Percentiles rank a stretch among this genome's conserved stretches.
Conservation (phyloP, 2,888 invertebrate genomes). For the Exocentrus adspersus region DNA sequence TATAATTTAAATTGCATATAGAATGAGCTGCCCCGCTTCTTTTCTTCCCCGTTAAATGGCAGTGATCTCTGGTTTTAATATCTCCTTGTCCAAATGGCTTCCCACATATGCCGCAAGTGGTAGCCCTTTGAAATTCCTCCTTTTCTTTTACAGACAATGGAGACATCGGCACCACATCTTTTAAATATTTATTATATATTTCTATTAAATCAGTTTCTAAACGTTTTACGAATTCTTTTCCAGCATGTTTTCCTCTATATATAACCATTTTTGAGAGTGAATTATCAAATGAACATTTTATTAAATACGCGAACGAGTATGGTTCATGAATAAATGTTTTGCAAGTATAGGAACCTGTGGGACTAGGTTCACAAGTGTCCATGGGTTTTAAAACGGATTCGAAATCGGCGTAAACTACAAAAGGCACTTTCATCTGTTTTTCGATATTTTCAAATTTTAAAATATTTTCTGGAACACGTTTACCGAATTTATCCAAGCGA, state of each 20-base stretch:
- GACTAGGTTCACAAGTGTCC: constrained; percentile 32
- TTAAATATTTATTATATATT: constrained; percentile 16
- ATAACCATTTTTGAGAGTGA: constrained; percentile 13
- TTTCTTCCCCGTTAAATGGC: too few species aligned
- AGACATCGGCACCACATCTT: constrained; percentile 15
- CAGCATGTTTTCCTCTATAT: constrained; percentile 13
- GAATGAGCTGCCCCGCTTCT: too few species aligned
- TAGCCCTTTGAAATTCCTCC: constrained; percentile 10
- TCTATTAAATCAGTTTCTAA: constrained; percentile 11
- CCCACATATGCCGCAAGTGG: constrained; percentile 18
- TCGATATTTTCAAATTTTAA: constrained; percentile 41
- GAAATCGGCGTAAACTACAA: constrained; percentile 42
- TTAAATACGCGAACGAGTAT: constrained; percentile 20
- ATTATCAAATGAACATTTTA: constrained; percentile 26
- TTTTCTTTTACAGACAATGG: constrained; percentile 1
- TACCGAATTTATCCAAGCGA: constrained; percentile 26
- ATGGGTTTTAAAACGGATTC: constrained; percentile 38
- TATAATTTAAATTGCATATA: too few species aligned
- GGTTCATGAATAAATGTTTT: constrained; percentile 20
- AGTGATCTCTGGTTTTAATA: constrained; percentile 12
- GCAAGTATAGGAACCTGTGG: constrained; percentile 29
- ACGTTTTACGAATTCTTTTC: constrained; percentile 14
- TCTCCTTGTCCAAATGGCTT: constrained; percentile 15
- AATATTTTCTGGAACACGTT: constrained; percentile 25
- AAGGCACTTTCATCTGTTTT: constrained; percentile 36